Conservation (phyloP, 2,113 vertebrate genomes). For the Grallaria varia region DNA sequence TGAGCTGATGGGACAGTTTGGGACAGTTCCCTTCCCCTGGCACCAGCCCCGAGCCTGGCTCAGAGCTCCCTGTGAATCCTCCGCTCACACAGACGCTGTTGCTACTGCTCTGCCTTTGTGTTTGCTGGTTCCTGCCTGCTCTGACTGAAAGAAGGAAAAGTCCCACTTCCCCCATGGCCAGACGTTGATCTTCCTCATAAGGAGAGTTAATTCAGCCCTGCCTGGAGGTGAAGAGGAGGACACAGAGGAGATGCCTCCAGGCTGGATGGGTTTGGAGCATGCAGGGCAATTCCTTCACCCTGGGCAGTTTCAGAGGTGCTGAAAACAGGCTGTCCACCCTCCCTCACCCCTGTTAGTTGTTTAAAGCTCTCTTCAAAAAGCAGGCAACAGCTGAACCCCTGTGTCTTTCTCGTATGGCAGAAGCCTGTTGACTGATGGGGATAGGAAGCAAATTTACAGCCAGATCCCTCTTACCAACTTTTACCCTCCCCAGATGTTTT, state of each 20-base stretch:
- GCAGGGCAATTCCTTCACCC: neutral
- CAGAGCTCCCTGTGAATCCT: neutral
- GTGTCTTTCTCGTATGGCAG: neutral
- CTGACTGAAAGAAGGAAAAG: neutral
- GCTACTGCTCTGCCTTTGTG: neutral
- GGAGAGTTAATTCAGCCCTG: neutral
- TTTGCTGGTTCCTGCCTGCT: neutral
- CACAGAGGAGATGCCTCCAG: neutral
- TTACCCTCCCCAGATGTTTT: slow-evolving; percentile 18
- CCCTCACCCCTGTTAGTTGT: neutral
- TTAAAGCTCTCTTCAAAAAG: neutral
- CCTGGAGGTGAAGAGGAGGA: neutral
- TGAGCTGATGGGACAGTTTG: neutral
- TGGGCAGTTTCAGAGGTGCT: neutral
- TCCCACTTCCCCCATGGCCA: fast-evolving
- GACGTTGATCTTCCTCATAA: neutral
- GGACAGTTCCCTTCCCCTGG: neutral
- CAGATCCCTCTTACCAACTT: neutral
- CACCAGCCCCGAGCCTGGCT: neutral
- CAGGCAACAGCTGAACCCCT: neutral
- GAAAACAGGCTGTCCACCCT: neutral
- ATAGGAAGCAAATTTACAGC: neutral
- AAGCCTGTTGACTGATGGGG: neutral
- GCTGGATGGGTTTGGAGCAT: neutral
- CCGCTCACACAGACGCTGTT: neutral